phyloP scores from a whole-genome alignment of 2,113 vertebrate genomes.

The Bubo bubo region DNA sequence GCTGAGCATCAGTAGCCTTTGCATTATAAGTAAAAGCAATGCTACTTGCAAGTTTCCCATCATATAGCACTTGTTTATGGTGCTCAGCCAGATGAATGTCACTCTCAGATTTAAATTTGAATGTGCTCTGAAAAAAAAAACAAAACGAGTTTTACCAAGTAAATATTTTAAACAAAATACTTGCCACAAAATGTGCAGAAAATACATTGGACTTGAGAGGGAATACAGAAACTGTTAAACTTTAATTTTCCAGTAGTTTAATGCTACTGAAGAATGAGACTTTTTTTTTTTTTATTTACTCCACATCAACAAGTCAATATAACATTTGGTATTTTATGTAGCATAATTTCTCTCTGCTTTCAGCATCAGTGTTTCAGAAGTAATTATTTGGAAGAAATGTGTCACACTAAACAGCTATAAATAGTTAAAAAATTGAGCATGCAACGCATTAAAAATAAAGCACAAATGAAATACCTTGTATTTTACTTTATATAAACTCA shows the following conservation, averaged over 20 bases:
- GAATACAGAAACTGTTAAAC: not conserved
- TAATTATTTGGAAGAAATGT: not conserved
- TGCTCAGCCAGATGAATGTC: slow-evolving; percentile 99
- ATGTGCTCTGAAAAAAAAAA: slow-evolving; percentile 87
- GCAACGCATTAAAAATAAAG: not conserved
- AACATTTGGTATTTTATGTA: not conserved
- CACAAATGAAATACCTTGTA: not conserved
- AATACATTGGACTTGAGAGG: not conserved
- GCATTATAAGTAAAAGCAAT: slow-evolving; percentile 98
- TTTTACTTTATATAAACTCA: not conserved
- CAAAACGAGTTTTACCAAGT: not conserved
- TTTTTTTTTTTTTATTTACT: not conserved
- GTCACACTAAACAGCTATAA: not conserved
- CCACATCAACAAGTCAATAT: not conserved
- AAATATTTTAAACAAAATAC: not conserved
- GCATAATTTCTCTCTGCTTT: not conserved
- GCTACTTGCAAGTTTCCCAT: slow-evolving; percentile 95
- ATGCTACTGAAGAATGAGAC: not conserved
- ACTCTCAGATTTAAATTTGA: slow-evolving; percentile 98
- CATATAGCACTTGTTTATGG: slow-evolving; percentile 97
- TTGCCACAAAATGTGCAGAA: not conserved
- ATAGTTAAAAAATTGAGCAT: not conserved
- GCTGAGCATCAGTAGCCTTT: slow-evolving; percentile 96
- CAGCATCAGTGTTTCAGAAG: not conserved
- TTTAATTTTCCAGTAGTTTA: not conserved